Evolutionary conservation across 2,797 vertebrate genomes (phyloP), one percentile per base, ranked within the genome.

Genomic region (Melanotaenia maccullochi): DNA sequence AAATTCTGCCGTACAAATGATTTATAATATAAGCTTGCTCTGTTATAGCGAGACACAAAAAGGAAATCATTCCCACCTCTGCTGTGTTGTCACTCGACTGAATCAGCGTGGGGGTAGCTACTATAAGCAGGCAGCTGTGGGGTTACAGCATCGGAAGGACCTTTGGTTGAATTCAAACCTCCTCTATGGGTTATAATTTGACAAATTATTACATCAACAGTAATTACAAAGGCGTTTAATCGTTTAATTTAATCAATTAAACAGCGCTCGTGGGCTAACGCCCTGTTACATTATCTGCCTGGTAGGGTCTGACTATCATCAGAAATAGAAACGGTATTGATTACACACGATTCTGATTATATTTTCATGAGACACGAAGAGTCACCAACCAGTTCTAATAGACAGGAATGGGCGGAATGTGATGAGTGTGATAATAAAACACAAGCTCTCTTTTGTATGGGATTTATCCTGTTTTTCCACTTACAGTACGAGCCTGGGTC

Each of bases 371-470:
- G 56, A 61, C 58, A 22, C 49, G 75, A 81, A 58, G 71, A 65
- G 79, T 67, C 77, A 64, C 5, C 71, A 67, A 65, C 51, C 60
- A 64, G 20, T 64, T 80, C 66, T 71, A 71, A 76, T 56, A 71
- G 66, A 75, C 40, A 79, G 82, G 89, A 86, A 90, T 88, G 89
- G 28, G 81, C 81, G 84, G 90, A 90, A 93, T 92, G 88, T 89
- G 90, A 90, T 86, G 90, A 89, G 76, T 81, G 82, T 60, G 90
- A 88, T 89, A 80, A 78, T 28, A 79, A 40, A 72, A 65, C 61
- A 71, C 1, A 11, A 78, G 7, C 33, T 56, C 60, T 82, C 83
- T 73, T 71, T 89, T 89, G 57, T 14, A 36, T 61, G 16, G 25
- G 14, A 69, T 77, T 69, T 64, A 36, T 66, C 59, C 71, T 75